Conservation (phyloP, 2,888 invertebrate species). For the Tipula lateralis region DNA sequence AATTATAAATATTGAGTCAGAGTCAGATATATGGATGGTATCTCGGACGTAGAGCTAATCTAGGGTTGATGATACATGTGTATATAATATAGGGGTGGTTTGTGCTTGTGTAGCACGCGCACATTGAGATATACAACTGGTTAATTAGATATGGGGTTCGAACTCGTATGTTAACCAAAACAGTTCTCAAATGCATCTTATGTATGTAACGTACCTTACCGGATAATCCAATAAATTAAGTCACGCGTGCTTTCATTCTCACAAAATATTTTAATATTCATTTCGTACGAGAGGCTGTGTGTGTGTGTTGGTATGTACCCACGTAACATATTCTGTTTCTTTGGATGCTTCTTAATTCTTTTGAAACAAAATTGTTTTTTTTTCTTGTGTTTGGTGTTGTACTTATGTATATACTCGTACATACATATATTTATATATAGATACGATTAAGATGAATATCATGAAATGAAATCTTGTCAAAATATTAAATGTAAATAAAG, state of each 20-base stretch:
- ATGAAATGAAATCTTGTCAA: neutral
- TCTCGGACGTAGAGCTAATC: neutral
- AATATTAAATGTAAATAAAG: conserved; percentile 15
- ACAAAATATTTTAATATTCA: neutral
- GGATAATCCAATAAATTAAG: neutral
- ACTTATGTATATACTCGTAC: neutral
- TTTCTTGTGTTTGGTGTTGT: neutral
- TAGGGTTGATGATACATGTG: neutral
- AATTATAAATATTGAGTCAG: neutral
- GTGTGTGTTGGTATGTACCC: neutral
- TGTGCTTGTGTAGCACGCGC: neutral
- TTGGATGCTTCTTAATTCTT: neutral
- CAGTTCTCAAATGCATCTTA: neutral
- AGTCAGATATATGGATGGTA: neutral
- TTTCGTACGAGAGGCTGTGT: neutral
- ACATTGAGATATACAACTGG: neutral
- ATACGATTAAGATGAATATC: neutral
- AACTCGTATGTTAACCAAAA: neutral
- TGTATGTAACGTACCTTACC: neutral
- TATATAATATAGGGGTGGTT: neutral
- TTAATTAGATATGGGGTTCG: neutral
- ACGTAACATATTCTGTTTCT: neutral
- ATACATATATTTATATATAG: too few species aligned
- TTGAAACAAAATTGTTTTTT: neutral
- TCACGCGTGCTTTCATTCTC: neutral